Conservation (phyloP, 2,888 invertebrate species). For the Drosophila quinaria region DNA sequence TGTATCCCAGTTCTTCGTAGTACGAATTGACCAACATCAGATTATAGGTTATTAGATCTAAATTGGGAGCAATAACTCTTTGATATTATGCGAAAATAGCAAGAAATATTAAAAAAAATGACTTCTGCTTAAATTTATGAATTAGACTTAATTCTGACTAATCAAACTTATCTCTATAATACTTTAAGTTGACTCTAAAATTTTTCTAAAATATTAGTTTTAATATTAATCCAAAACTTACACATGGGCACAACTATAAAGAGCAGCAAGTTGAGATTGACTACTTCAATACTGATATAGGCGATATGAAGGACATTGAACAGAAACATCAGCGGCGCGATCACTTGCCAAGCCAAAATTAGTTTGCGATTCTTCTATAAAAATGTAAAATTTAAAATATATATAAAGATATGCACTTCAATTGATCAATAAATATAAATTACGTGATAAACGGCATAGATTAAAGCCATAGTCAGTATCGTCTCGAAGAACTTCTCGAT, state of each 20-base stretch:
- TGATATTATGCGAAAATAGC: too few species aligned
- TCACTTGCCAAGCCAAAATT: constrained; percentile 15
- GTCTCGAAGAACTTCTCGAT: constrained; percentile 2
- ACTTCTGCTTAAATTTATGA: too few species aligned
- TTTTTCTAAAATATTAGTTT: constrained; percentile 2
- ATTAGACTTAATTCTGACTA: too few species aligned
- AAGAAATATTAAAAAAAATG: too few species aligned
- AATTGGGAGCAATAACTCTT: background rate
- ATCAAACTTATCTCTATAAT: too few species aligned
- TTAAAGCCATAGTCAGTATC: background rate
- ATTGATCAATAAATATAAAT: background rate
- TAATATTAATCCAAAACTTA: background rate
- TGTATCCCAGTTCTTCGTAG: constrained; percentile 13
- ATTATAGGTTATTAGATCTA: constrained; percentile 18
- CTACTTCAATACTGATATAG: background rate
- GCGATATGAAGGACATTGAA: constrained; percentile 20
- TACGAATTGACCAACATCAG: constrained; percentile 23
- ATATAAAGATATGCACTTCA: background rate
- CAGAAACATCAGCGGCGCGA: constrained; percentile 1
- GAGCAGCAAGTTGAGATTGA: background rate
- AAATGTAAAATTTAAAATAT: background rate
- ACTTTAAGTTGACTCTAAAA: too few species aligned
- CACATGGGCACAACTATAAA: constrained; percentile 5
- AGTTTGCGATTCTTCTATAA: constrained; percentile 16
- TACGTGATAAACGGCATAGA: constrained; percentile 10